Evolutionary conservation across 2,797 vertebrate genomes (phyloP).

Genomic region (Urosaurus nigricauda): DNA sequence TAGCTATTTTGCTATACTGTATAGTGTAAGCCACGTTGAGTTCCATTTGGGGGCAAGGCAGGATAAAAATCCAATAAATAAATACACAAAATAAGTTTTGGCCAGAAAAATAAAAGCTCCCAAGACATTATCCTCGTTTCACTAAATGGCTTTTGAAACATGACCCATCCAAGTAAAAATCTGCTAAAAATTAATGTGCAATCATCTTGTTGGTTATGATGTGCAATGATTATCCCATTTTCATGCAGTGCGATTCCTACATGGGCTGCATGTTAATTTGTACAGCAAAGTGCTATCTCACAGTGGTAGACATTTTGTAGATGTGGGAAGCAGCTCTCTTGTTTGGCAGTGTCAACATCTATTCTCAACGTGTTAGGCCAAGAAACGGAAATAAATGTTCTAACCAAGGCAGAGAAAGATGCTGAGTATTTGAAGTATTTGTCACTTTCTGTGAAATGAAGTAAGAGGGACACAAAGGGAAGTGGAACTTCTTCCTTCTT

Average conservation of each 20-base stretch:
- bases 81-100: too few species aligned
- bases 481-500: constrained; percentile 45
- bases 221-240: not conserved
- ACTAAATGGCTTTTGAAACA: not conserved
- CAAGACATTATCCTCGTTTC: too few species aligned
- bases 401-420: constrained; percentile 12
- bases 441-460: constrained; percentile 41
- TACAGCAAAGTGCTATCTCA: not conserved
- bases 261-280: not conserved
- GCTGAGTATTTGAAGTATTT: constrained; percentile 8
- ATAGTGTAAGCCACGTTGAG: too few species aligned
- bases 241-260: not conserved
- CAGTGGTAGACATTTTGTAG: not conserved
- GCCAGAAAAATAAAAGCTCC: not conserved
- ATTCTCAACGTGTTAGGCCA: not conserved
- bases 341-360: not conserved
- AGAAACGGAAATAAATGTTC: constrained; percentile 29
- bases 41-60: too few species aligned
- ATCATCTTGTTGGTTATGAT: not conserved
- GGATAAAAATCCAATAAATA: too few species aligned
- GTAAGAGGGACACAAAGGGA: constrained; percentile 36
- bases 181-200: not conserved
- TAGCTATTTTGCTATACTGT: too few species aligned
- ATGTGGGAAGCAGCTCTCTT: not conserved
- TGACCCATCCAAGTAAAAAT: not conserved